Evolutionary conservation across 1,140 invertebrate species (phyloP).

Genomic region (Danaus plexippus): DNA sequence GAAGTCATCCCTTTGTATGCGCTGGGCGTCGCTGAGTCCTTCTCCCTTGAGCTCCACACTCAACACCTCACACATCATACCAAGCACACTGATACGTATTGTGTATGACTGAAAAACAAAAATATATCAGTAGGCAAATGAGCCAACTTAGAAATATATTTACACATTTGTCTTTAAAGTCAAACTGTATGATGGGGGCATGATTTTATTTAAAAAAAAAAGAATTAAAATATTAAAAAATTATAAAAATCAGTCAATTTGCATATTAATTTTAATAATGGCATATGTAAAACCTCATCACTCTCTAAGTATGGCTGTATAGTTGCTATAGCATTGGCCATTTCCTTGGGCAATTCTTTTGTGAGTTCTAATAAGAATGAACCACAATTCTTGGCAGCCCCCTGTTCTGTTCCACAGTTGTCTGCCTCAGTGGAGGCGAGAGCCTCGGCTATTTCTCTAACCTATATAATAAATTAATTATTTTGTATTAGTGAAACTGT

Average conservation of each 20-base stretch:
- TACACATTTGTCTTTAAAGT: neutral
- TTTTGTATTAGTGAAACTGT: neutral
- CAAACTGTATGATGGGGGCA: too few relatives aligned
- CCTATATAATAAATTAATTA: constrained; percentile 30
- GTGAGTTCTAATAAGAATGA: constrained; percentile 81
- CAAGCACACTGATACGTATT: constrained; percentile 85
- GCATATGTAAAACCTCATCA: constrained; percentile 49
- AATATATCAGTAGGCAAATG: too few relatives aligned
- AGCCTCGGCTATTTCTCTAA: constrained; percentile 79
- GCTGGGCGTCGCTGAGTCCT: constrained; percentile 77
- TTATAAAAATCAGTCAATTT: too few relatives aligned
- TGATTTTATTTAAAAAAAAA: too few relatives aligned
- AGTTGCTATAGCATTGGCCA: constrained; percentile 73
- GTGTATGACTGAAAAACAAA: constrained; percentile 77
- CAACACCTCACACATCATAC: constrained; percentile 84
- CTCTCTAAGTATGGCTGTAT: constrained; percentile 63
- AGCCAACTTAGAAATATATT: constrained; percentile 2
- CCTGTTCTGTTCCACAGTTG: constrained; percentile 69
- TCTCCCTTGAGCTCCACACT: constrained; percentile 79
- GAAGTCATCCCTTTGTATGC: constrained; percentile 78
- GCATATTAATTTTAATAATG: neutral
- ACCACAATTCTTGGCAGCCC: constrained; percentile 76
- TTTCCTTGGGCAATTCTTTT: constrained; percentile 75
- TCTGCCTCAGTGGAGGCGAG: constrained; percentile 69
- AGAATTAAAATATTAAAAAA: too few relatives aligned